Conservation (phyloP, 2,113 vertebrate species). For the Odocoileus virginianus region DNA sequence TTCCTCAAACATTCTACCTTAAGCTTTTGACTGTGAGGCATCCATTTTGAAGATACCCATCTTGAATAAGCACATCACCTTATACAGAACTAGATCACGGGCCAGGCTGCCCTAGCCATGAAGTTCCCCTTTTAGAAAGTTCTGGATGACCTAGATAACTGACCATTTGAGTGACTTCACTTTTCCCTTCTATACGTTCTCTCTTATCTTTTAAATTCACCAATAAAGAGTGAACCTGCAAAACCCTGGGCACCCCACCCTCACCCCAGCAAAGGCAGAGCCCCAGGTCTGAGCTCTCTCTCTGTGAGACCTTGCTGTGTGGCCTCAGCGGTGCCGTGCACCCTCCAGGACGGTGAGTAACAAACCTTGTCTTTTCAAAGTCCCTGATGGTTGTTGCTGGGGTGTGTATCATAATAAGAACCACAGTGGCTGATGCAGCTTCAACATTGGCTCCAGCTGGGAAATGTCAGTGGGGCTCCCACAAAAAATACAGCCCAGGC, state of each 20-base stretch:
- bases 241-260: background rate
- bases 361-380: background rate
- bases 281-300: background rate
- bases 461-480: background rate
- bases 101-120: background rate
- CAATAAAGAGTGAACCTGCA: background rate
- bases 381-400: background rate
- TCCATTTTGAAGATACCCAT: background rate
- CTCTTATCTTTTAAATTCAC: background rate
- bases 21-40: background rate
- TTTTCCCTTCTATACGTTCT: background rate
- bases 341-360: background rate
- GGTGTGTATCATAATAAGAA: background rate
- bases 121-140: background rate
- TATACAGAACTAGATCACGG: background rate
- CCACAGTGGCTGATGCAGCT: background rate
- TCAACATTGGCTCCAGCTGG: background rate
- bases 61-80: background rate
- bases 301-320: background rate
- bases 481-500: too few relatives aligned
- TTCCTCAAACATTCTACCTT: background rate
- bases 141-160: background rate
- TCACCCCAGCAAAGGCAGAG: background rate
- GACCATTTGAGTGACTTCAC: background rate
- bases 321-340: fast-evolving